These are phyloP conservation scores for Raja brachyura DNA, from an alignment of 2,113 vertebrate genomes.

Conservation along the genomic window DNA sequence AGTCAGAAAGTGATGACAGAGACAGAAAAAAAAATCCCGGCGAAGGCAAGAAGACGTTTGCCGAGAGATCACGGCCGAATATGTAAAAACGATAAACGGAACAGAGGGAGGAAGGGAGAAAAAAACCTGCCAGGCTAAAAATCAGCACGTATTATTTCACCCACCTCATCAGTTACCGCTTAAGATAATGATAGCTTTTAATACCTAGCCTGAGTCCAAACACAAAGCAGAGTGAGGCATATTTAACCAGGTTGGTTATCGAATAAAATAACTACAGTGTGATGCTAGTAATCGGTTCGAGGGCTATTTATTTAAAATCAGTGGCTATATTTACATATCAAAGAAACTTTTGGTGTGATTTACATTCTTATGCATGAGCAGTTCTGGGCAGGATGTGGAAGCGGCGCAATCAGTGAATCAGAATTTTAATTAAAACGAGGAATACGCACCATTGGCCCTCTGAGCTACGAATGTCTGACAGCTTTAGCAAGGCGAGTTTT, in stretches of 20 bases:
- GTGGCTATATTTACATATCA: not conserved
- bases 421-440: not conserved
- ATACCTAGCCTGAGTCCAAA: not conserved
- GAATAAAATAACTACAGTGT: not conserved
- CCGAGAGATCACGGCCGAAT: not conserved
- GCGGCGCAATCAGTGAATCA: not conserved
- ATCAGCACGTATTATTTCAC: not conserved
- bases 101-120: not conserved
- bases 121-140: not conserved
- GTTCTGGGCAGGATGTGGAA: constrained; percentile 7
- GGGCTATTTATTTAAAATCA: not conserved
- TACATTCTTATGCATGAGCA: not conserved
- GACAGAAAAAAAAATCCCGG: not conserved
- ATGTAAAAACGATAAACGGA: too few species aligned
- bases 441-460: not conserved
- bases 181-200: not conserved
- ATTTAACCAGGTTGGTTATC: not conserved
- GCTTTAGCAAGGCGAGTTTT: not conserved
- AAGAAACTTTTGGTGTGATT: constrained; percentile 23
- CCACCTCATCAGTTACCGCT: not conserved
- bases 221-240: not conserved
- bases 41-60: not conserved
- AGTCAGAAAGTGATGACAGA: constrained; percentile 30
- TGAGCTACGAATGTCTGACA: not conserved
- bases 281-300: not conserved